A percentile compares a stretch with the other conserved stretches of the same genome.
phyloP scores from a whole-genome alignment of 2,888 invertebrate species.

The Heliconius hortense region DNA sequence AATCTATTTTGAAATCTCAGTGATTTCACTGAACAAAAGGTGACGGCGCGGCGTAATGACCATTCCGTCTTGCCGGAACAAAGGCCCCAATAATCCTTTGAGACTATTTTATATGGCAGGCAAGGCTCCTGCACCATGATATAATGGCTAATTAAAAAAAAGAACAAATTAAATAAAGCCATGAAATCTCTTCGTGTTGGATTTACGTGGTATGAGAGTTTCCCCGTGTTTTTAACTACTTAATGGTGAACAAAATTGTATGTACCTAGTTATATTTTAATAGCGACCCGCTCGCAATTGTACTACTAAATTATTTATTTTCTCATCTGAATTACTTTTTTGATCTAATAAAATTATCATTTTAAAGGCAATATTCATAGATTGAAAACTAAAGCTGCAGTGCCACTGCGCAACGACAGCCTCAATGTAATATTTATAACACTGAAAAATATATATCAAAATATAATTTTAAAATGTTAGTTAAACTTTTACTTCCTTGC shows the following conservation, averaged over 20 bases:
- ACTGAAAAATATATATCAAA: not conserved
- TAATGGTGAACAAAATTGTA: not conserved
- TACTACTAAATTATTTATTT: too few species aligned
- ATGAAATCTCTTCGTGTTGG: conserved; percentile 1
- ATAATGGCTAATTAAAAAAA: conserved; percentile 30
- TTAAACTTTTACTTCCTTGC: not conserved
- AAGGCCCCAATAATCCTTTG: conserved; percentile 51
- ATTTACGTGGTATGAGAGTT: not conserved
- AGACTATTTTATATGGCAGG: conserved; percentile 41
- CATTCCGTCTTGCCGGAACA: conserved; percentile 42
- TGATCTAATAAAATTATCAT: too few species aligned
- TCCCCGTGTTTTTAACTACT: not conserved
- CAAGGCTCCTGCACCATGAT: conserved; percentile 24
- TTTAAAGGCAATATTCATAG: too few species aligned
- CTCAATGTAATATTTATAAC: not conserved
- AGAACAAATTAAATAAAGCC: conserved; percentile 15
- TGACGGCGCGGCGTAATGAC: conserved; percentile 41
- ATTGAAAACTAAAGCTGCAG: too few species aligned
- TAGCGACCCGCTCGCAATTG: too few species aligned
- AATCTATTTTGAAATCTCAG: conserved; percentile 40
- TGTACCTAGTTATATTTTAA: not conserved
- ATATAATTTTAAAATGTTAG: too few species aligned
- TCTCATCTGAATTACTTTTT: too few species aligned
- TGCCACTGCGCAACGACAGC: too few species aligned
- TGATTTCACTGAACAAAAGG: conserved; percentile 43